These are phyloP conservation scores for Caenorhabditis parvicauda DNA, from an alignment of 2,888 invertebrate species.

Conservation along the genomic window DNA sequence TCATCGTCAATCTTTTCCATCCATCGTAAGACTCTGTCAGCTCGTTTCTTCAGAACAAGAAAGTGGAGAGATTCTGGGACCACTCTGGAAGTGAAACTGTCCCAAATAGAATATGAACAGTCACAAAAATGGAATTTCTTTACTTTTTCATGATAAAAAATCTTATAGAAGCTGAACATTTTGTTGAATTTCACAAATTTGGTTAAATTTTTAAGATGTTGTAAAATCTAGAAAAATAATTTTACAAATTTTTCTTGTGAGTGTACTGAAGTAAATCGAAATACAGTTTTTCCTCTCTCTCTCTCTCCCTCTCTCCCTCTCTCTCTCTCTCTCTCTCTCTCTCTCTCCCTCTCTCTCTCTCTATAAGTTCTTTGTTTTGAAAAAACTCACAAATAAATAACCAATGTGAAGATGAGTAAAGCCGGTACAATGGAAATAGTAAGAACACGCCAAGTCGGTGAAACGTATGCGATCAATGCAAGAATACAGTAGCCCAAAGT, in stretches of 20 bases:
- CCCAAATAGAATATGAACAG: too few relatives aligned
- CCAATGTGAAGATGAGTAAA: conserved; percentile 19
- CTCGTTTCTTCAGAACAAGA: conserved; percentile 27
- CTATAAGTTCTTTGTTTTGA: neutral
- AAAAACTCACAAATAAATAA: conserved; percentile 31
- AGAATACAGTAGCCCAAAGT: conserved; percentile 46
- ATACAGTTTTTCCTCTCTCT: neutral
- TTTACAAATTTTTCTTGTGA: neutral
- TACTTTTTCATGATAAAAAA: too few relatives aligned
- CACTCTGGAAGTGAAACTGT: conserved; percentile 28
- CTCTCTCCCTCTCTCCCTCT: too few relatives aligned
- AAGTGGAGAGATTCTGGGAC: conserved; percentile 46
- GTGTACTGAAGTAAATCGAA: neutral
- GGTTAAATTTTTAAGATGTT: too few relatives aligned
- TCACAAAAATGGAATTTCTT: too few relatives aligned
- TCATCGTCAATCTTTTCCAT: conserved; percentile 19
- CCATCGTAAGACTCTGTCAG: conserved; percentile 30
- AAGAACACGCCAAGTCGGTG: conserved; percentile 38
- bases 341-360: too few relatives aligned
- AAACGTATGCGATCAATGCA: conserved; percentile 38
- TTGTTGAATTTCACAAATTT: too few relatives aligned
- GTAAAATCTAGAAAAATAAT: neutral
- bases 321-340: neutral
- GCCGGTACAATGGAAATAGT: conserved; percentile 27
- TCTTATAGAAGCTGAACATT: too few relatives aligned